Evolutionary conservation across 2,797 vertebrate species (phyloP).

Genomic region (Rhabdophis nuchalis): DNA sequence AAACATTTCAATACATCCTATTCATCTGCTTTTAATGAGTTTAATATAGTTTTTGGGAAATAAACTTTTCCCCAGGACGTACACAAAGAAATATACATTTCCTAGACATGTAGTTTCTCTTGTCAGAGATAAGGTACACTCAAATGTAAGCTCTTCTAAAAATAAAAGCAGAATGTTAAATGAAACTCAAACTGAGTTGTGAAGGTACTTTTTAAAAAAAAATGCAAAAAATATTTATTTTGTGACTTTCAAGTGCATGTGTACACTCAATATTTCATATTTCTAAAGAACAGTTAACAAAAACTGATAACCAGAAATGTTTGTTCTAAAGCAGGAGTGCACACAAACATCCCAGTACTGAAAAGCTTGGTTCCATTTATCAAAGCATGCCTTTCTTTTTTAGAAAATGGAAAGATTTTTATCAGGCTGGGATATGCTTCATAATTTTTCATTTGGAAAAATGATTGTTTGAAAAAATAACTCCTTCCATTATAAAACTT

Average conservation of each 20-base stretch:
- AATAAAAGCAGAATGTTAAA: background rate
- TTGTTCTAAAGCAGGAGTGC: background rate
- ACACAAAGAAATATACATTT: constrained; percentile 49
- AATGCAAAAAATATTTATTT: constrained; percentile 11
- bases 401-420: constrained; percentile 24
- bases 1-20: background rate
- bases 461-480: constrained; percentile 23
- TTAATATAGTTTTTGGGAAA: background rate
- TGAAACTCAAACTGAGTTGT: background rate
- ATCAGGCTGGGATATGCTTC: constrained; percentile 22
- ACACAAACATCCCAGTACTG: background rate
- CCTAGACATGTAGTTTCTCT: constrained; percentile 43
- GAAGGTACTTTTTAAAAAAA: constrained; percentile 1
- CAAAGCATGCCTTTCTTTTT: constrained; percentile 1
- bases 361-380: constrained; percentile 23
- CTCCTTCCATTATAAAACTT: constrained; percentile 26
- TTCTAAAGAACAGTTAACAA: constrained; percentile 5
- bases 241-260: background rate
- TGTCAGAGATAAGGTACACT: constrained; percentile 31
- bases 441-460: constrained; percentile 38
- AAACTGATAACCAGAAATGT: constrained; percentile 22
- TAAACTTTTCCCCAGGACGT: background rate
- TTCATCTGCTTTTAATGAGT: background rate
- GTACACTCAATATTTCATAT: background rate
- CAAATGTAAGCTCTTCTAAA: constrained; percentile 57